Conservation (phyloP, 1,140 invertebrate genomes). For the Drosophila leontia region DNA sequence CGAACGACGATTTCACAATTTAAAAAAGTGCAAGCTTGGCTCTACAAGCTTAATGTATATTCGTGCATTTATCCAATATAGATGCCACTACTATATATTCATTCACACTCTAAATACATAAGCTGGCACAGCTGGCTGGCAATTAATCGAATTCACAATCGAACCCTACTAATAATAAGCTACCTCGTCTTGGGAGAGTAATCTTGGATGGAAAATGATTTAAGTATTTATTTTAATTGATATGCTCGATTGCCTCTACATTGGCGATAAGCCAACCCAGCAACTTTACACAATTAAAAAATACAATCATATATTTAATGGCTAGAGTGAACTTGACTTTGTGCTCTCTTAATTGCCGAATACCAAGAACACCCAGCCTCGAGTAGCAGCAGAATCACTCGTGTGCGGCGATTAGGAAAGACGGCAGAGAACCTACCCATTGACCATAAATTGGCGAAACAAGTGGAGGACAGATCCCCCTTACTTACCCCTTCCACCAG, state of each 20-base stretch:
- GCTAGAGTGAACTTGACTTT: conserved; percentile 72
- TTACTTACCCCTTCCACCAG: conserved; percentile 86
- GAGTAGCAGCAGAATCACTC: conserved; percentile 48
- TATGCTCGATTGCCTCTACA: conserved; percentile 45
- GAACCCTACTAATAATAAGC: conserved; percentile 7
- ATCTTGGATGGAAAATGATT: conserved; percentile 46
- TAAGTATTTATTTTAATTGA: conserved; percentile 50
- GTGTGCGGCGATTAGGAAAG: conserved; percentile 69
- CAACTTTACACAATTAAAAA: conserved; percentile 34
- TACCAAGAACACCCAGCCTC: conserved; percentile 58
- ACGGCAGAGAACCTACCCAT: conserved; percentile 16
- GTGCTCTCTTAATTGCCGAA: conserved; percentile 63
- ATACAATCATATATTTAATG: conserved; percentile 60
- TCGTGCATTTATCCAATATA: conserved; percentile 45
- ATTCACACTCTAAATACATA: conserved; percentile 19
- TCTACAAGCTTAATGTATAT: conserved; percentile 13
- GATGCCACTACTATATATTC: conserved; percentile 40
- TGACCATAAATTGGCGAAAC: conserved; percentile 41
- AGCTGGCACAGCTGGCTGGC: conserved; percentile 27
- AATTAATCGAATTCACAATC: conserved; percentile 30
- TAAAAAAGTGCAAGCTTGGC: conserved; percentile 70
- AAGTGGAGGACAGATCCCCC: not conserved
- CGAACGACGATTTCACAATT: conserved; percentile 69
- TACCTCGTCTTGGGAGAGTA: conserved; percentile 16
- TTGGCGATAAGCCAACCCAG: conserved; percentile 41